These are phyloP conservation scores for Agapornis roseicollis DNA, from an alignment of 2,113 vertebrate genomes.

Conservation along the genomic window DNA sequence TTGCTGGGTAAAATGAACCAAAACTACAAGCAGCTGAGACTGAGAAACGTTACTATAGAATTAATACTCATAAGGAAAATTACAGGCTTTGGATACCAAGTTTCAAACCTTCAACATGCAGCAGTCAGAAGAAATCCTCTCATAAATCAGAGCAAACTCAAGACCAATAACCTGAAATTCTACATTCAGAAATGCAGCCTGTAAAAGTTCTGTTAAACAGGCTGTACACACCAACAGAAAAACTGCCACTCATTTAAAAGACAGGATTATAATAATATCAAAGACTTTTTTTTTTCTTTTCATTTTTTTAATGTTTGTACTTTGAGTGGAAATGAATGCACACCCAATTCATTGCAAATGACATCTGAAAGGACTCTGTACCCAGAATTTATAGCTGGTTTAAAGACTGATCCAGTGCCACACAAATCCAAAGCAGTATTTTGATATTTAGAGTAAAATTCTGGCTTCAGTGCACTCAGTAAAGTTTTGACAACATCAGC, in stretches of 20 bases:
- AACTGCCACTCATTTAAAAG: background rate
- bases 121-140: background rate
- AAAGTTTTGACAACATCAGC: background rate
- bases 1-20: background rate
- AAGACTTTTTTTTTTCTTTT: background rate
- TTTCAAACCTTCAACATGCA: background rate
- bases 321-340: background rate
- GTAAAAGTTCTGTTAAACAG: background rate
- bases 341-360: background rate
- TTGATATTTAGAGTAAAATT: background rate
- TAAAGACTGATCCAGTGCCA: background rate
- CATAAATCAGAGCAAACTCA: background rate
- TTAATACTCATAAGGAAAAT: conserved; percentile 19
- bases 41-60: background rate
- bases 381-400: background rate
- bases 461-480: background rate
- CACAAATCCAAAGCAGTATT: background rate
- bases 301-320: background rate
- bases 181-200: background rate
- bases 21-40: background rate
- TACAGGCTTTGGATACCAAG: background rate
- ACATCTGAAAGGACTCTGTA: background rate
- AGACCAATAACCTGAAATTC: background rate
- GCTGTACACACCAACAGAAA: background rate
- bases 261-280: background rate